phyloP scores from a whole-genome alignment of 2,113 vertebrate genomes.

The Cebus imitator region DNA sequence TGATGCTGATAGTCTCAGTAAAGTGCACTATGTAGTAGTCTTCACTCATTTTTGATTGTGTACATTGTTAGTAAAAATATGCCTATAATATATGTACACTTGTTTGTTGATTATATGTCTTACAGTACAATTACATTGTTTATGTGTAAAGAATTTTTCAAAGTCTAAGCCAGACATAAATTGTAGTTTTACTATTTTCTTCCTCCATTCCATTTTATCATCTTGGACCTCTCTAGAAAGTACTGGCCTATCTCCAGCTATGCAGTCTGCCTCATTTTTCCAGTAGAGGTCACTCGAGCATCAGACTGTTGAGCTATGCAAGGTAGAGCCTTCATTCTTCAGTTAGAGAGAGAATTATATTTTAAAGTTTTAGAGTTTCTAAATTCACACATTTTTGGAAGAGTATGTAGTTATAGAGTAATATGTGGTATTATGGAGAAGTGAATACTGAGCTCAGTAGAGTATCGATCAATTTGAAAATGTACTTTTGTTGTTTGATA shows the following conservation, averaged over 20 bases:
- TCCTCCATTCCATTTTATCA: background rate
- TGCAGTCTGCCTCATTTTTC: background rate
- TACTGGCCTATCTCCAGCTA: background rate
- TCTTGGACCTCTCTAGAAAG: background rate
- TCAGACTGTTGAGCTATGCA: background rate
- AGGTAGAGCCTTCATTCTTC: background rate
- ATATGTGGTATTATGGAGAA: background rate
- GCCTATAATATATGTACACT: background rate
- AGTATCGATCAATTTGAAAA: background rate
- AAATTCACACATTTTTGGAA: conserved; percentile 1
- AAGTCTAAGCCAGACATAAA: conserved; percentile 3
- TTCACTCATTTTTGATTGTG: background rate
- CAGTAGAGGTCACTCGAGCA: conserved; percentile 59
- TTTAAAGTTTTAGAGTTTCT: conserved; percentile 23
- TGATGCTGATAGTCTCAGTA: background rate
- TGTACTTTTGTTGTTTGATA: background rate
- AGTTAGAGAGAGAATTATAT: background rate
- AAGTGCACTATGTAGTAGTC: background rate
- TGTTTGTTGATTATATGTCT: background rate
- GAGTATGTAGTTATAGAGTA: background rate
- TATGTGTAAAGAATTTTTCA: background rate
- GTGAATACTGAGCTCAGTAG: background rate
- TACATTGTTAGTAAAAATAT: background rate
- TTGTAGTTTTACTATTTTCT: background rate
- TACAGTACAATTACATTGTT: background rate